Evolutionary conservation across 2,888 invertebrate species (phyloP), one percentile per base, ranked within the genome.

Genomic region (Dysmachus trigonus): DNA sequence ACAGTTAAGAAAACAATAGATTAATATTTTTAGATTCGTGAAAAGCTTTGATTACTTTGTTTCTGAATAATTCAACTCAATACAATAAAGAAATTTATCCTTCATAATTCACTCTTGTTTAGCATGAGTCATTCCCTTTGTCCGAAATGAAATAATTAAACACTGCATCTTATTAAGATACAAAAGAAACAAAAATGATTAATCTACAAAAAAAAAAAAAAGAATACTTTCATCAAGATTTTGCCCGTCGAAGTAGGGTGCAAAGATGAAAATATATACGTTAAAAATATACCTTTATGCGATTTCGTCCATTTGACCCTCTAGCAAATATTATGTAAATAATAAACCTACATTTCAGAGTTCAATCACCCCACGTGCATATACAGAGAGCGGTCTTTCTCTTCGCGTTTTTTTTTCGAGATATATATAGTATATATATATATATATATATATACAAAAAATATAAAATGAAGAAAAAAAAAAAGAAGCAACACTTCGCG

Each of bases 341-440:
- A 51, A 82, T 62, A 82, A 82, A 33, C 81, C 81, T 82, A 82
- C 81, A 62, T 82, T 82, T 31, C 18, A 82, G 35, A 82, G 81
- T 82, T 82, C 81, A 62, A 15, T 82, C n/a, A 53, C 81, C 81
- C 41, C 38, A 8, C 35, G 15, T 33, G 62, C 35, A 41, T 51
- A 77, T 77, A 77, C 77, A 22, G 62, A n/a, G 22, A 27, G 47
- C 47, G 47, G 18, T 62, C 27, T 62, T 18, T 62, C 62, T 62
- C 62, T 27, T 62, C 62, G 18, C 18, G 2, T 62, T 53, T 53
- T 53, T 22, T 47, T 47, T 47, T 47, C 47, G 15, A 47, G 47
- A 47, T 41, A 41, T 41, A 13, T 15, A 47, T n/a, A n/a, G n/a
- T n/a, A n/a, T n/a, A n/a, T n/a, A n/a, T n/a, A n/a, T n/a, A n/a